phyloP scores from a whole-genome alignment of 2,113 vertebrate genomes.

The Antechinus stuartii region DNA sequence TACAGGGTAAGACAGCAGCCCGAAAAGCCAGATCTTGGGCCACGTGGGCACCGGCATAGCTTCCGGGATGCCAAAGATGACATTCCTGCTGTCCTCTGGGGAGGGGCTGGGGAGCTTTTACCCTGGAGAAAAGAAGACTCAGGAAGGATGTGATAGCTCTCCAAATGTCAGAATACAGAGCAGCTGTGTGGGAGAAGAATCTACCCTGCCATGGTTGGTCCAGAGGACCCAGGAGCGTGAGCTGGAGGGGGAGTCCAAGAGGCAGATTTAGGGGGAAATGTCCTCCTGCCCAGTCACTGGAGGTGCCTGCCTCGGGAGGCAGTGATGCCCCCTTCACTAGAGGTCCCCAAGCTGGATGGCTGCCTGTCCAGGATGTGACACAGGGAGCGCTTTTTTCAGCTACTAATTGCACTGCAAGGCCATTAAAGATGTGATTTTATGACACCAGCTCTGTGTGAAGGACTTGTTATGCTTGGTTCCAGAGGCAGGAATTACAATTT shows the following conservation, averaged over 20 bases:
- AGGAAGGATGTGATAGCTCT: neutral
- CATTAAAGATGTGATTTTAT: neutral
- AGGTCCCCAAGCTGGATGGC: neutral
- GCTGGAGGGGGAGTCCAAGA: neutral
- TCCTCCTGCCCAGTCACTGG: neutral
- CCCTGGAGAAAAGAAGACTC: neutral
- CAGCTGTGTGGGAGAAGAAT: neutral
- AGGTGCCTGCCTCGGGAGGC: neutral
- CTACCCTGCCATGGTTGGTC: neutral
- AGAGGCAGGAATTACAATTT: neutral
- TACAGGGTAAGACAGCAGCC: neutral
- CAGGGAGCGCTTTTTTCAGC: neutral
- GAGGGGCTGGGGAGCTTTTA: neutral
- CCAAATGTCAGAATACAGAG: neutral
- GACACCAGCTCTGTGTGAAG: neutral
- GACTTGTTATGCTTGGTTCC: neutral
- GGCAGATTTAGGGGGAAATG: neutral
- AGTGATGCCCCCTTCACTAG: neutral
- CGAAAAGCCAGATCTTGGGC: neutral
- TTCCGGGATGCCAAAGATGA: neutral
- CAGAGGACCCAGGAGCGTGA: neutral
- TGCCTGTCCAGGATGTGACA: neutral
- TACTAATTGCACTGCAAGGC: neutral
- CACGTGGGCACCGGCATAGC: no score
- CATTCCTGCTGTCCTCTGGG: neutral